phyloP scores from a whole-genome alignment of 2,888 invertebrate genomes.

The Agonum fuliginosum region DNA sequence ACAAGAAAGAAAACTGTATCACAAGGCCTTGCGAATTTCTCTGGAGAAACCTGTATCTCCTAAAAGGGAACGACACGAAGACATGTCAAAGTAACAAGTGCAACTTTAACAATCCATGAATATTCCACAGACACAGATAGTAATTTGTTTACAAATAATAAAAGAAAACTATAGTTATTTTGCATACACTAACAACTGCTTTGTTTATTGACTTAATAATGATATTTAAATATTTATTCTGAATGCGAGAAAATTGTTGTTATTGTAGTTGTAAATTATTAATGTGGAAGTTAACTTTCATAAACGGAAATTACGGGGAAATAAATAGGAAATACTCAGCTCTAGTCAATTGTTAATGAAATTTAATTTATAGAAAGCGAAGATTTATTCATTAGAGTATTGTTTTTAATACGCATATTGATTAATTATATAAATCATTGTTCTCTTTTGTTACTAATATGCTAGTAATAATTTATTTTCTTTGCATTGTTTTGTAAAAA shows the following conservation, averaged over 20 bases:
- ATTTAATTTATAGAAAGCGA: slow-evolving; percentile 34
- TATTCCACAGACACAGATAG: not conserved
- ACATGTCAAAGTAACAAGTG: not conserved
- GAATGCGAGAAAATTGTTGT: not conserved
- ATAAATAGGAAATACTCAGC: slow-evolving; percentile 7
- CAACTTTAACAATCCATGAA: not conserved
- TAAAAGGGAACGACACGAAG: not conserved
- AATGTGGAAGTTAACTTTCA: slow-evolving; percentile 20
- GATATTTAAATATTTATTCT: not conserved
- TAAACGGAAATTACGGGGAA: not conserved
- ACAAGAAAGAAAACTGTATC: slow-evolving; percentile 29
- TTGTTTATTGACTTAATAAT: slow-evolving; percentile 1
- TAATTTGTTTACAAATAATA: slow-evolving; percentile 3
- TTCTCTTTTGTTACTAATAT: no score
- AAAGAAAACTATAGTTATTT: not conserved
- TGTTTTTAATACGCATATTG: no score
- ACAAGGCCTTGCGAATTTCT: slow-evolving; percentile 1
- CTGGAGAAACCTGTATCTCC: slow-evolving; percentile 9
- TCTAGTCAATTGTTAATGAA: not conserved
- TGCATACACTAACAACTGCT: not conserved
- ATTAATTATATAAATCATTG: no score
- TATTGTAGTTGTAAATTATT: not conserved
- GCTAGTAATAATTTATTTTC: no score
- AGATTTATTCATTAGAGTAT: slow-evolving; percentile 4
- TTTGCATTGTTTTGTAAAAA: no score